Evolutionary conservation across 2,888 invertebrate species (phyloP), one percentile per base, ranked within the genome.

Genomic region (Erannis defoliaria): DNA sequence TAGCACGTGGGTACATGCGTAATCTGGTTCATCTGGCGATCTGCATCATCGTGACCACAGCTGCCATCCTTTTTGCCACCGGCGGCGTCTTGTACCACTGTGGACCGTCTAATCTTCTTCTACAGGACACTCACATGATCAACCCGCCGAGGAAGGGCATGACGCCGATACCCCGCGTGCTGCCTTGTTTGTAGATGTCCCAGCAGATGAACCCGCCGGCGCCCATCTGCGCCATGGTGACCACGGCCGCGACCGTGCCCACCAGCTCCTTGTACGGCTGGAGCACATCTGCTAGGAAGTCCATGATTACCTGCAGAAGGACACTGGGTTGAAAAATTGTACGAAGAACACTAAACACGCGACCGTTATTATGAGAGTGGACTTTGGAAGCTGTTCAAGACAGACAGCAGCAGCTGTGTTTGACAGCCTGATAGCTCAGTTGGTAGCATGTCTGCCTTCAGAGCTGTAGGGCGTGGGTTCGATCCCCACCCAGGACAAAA

Each of bases 191-290:
- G 65, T 95, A 94, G 66, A 97, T 96, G 77, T 96, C 96, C 81
- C 94, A 95, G 80, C 97, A 95, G 64, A 97, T 93, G 78, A 96
- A 94, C 79, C 94, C 93, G 76, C 97, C 97, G 29, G 97, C 95
- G 78, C 98, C 95, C 93, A 98, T 97, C 84, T 98, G 97, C 0
- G 94, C 94, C 72, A 97, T 95, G 23, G 98, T 98, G 23, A 96
- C 94, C 59, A 96, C 86, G 65, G 96, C 95, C 35, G 98, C 97
- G 53, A 95, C 86, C 57, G 93, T 89, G 38, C 94, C 97, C 53
- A 96, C 94, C 10, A 94, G 62, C 59, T 95, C 95, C 85, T 96
- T 96, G 82, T 96, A 95, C 48, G 95, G 95, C 80, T 94, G 94
- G 57, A 96, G 84, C 33, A 85, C 80, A 59, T 87, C 77, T 1